These are phyloP conservation scores for Mycetomoellerius zeteki DNA, from an alignment of 1,140 invertebrate species.

Conservation along the genomic window DNA sequence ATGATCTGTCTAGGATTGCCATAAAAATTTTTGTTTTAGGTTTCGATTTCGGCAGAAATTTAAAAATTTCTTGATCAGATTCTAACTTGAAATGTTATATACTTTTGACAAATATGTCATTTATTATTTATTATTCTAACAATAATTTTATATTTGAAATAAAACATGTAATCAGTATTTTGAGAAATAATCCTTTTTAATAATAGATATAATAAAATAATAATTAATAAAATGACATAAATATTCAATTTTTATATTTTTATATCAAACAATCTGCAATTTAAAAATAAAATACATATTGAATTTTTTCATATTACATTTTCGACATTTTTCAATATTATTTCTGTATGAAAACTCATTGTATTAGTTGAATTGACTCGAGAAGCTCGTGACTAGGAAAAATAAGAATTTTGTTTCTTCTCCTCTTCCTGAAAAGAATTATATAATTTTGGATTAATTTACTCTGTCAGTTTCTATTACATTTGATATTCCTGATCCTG, in stretches of 20 bases:
- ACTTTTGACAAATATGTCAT: no score
- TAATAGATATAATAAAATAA: background rate
- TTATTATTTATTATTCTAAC: no score
- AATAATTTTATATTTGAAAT: no score
- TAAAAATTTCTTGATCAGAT: no score
- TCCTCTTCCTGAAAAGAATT: background rate
- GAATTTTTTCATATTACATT: background rate
- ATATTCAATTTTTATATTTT: background rate
- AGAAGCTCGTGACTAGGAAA: background rate
- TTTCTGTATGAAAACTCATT: background rate
- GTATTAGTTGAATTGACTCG: background rate
- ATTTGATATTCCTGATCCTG: background rate
- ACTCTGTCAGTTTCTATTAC: background rate
- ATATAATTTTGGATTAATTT: constrained; percentile 9
- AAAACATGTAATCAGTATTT: no score
- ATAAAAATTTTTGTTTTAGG: no score
- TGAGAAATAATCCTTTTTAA: no score
- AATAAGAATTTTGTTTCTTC: background rate
- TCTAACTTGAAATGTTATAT: no score
- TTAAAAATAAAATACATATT: background rate
- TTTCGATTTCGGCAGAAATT: no score
- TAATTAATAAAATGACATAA: background rate
- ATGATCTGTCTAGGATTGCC: no score
- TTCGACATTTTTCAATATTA: background rate
- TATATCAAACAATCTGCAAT: background rate